phyloP scores from a whole-genome alignment of 2,113 vertebrate genomes.

The Crocuta crocuta region DNA sequence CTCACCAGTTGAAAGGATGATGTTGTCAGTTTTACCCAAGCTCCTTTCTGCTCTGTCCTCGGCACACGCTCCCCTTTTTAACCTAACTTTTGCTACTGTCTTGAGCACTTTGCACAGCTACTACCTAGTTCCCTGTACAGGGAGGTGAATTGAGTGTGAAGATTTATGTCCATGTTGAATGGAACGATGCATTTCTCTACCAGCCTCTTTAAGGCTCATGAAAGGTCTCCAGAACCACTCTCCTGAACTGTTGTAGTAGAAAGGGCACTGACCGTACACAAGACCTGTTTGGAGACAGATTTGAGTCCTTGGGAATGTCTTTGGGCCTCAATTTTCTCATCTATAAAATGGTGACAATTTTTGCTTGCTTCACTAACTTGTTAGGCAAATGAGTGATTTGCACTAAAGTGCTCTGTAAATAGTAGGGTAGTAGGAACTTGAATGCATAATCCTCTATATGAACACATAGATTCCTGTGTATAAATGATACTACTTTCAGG shows the following conservation, averaged over 20 bases:
- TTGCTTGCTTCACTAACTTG: constrained; percentile 26
- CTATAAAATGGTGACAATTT: background rate
- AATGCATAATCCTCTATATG: background rate
- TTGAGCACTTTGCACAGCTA: background rate
- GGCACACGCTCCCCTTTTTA: background rate
- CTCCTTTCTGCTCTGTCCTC: background rate
- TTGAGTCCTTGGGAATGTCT: constrained; percentile 38
- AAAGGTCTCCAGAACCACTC: background rate
- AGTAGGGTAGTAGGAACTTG: background rate
- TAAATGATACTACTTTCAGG: background rate
- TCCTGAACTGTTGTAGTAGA: background rate
- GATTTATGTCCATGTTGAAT: background rate
- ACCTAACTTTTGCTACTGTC: background rate
- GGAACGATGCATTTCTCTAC: background rate
- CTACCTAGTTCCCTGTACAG: background rate
- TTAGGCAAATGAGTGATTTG: constrained; percentile 5
- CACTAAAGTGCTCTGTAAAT: constrained; percentile 15
- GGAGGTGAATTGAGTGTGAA: background rate
- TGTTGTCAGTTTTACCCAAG: background rate
- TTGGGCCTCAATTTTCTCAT: background rate
- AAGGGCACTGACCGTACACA: background rate
- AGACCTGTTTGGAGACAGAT: background rate
- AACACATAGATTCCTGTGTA: background rate
- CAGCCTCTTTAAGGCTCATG: background rate
- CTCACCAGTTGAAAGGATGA: background rate